These are phyloP conservation scores for Antheraea yamamai DNA, from an alignment of 2,888 invertebrate species.

Conservation along the genomic window DNA sequence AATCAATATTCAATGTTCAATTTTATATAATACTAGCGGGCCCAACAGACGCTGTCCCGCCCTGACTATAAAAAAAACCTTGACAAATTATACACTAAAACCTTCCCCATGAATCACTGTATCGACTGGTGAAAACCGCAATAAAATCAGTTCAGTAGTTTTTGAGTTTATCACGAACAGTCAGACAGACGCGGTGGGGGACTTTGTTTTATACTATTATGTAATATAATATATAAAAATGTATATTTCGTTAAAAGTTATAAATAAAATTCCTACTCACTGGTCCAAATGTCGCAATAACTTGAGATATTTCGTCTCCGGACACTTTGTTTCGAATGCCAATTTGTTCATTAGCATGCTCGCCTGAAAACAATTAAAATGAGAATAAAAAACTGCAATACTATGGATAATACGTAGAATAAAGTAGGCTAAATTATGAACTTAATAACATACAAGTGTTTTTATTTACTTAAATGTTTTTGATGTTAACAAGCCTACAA, in stretches of 20 bases:
- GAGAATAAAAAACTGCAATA: constrained; percentile 11
- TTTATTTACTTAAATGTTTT: too few species aligned
- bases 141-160: too few species aligned
- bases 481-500: too few species aligned
- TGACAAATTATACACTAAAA: too few species aligned
- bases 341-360: constrained; percentile 74
- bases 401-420: neutral
- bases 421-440: neutral
- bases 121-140: too few species aligned
- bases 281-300: constrained; percentile 72
- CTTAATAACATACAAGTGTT: neutral
- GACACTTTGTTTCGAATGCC: constrained; percentile 65
- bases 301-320: constrained; percentile 73
- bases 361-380: constrained; percentile 56
- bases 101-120: too few species aligned
- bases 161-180: too few species aligned
- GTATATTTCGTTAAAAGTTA: neutral
- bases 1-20: neutral
- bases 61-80: too few species aligned
- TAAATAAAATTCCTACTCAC: constrained; percentile 47
- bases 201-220: too few species aligned
- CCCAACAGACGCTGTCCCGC: too few species aligned
- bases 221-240: too few species aligned
- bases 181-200: too few species aligned
- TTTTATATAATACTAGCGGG: neutral